Evolutionary conservation across 1,140 invertebrate species (phyloP).

Genomic region (Hyles euphorbiae): DNA sequence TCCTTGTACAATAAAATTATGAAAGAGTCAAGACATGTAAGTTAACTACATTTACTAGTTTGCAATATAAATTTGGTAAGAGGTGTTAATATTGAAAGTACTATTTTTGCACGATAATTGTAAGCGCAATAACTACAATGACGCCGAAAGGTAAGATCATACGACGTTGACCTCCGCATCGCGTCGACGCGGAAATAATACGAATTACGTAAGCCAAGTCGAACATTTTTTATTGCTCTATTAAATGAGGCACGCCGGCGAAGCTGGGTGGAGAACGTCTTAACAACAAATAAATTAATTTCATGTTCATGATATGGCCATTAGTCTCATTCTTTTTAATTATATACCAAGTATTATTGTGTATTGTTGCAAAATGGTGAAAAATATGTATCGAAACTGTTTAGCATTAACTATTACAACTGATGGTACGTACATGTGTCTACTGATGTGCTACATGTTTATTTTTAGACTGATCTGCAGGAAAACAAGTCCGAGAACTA

Average conservation of each 20-base stretch:
- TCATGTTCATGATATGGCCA: conserved; percentile 36
- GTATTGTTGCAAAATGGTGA: conserved; percentile 21
- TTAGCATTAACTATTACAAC: not conserved
- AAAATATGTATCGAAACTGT: conserved; percentile 1
- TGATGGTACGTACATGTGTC: not conserved
- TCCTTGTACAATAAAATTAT: too few relatives aligned
- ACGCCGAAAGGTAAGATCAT: conserved; percentile 43
- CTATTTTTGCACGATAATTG: too few relatives aligned
- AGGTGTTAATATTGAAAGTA: too few relatives aligned
- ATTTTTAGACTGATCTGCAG: too few relatives aligned
- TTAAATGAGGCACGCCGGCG: conserved; percentile 66
- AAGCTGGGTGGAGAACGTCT: conserved; percentile 54
- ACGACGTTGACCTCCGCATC: conserved; percentile 52
- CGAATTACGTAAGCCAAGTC: conserved; percentile 67
- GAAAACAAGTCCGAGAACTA: too few relatives aligned
- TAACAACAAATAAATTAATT: conserved; percentile 47
- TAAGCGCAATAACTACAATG: conserved; percentile 26
- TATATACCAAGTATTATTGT: conserved; percentile 24
- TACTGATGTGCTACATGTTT: too few relatives aligned
- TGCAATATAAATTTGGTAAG: too few relatives aligned
- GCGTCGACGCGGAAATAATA: conserved; percentile 67
- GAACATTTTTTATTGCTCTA: conserved; percentile 71
- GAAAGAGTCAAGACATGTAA: too few relatives aligned
- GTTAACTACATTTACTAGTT: too few relatives aligned
- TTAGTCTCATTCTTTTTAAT: conserved; percentile 44